phyloP scores from a whole-genome alignment of 2,888 invertebrate genomes.

The Scaptomyza flava region DNA sequence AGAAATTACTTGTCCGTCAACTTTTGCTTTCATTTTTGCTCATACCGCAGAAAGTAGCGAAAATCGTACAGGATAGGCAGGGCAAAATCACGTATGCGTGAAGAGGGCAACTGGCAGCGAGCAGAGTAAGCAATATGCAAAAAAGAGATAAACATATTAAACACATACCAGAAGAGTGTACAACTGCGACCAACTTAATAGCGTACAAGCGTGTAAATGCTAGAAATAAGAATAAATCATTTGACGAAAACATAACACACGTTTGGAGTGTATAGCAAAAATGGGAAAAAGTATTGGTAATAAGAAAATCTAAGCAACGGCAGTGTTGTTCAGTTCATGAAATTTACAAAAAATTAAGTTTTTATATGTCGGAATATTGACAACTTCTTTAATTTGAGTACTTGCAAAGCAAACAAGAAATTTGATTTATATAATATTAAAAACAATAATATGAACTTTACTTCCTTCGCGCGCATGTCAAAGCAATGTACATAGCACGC shows the following conservation, averaged over 20 bases:
- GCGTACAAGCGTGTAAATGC: constrained; percentile 47
- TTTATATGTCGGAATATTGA: constrained; percentile 50
- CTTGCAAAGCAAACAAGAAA: neutral
- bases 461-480: constrained; percentile 69
- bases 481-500: constrained; percentile 22
- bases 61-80: constrained; percentile 56
- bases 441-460: constrained; percentile 7
- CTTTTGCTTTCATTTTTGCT: constrained; percentile 82
- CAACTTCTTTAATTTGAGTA: neutral
- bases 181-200: constrained; percentile 68
- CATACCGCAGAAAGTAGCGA: constrained; percentile 57
- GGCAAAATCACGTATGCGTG: constrained; percentile 71
- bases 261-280: constrained; percentile 51
- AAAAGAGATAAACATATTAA: constrained; percentile 52
- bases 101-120: constrained; percentile 47
- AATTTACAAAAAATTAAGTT: constrained; percentile 37
- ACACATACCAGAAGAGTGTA: constrained; percentile 27
- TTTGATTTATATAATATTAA: constrained; percentile 3
- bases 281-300: constrained; percentile 32
- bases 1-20: constrained; percentile 77
- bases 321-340: constrained; percentile 29
- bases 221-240: constrained; percentile 63
- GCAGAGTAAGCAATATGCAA: constrained; percentile 7
- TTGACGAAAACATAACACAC: constrained; percentile 71
- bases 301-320: constrained; percentile 24